phyloP scores from a whole-genome alignment of 2,113 vertebrate genomes.

The Butorides virescens region DNA sequence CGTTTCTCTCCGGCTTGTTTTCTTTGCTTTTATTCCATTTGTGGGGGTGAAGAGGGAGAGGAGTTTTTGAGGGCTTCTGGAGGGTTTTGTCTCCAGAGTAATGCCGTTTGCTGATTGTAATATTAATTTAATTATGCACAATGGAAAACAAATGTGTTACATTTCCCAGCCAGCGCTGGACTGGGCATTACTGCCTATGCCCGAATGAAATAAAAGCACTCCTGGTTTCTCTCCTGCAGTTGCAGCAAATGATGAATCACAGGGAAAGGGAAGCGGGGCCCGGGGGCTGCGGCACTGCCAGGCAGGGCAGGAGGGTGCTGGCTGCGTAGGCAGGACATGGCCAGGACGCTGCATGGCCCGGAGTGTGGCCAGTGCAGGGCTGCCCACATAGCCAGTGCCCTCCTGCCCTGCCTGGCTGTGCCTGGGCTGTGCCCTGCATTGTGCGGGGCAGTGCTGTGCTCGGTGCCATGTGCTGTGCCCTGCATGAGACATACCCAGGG shows the following conservation, averaged over 20 bases:
- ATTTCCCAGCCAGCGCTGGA: rapidly evolving
- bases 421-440: neutral
- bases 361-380: neutral
- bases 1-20: neutral
- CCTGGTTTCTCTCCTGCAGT: neutral
- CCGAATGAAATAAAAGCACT: neutral
- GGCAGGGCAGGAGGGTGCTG: neutral
- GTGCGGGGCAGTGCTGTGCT: neutral
- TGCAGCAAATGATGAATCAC: neutral
- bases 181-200: neutral
- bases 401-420: neutral
- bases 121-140: neutral
- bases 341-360: neutral
- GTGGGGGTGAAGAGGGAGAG: neutral
- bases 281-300: neutral
- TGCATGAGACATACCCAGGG: no score
- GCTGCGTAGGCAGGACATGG: neutral
- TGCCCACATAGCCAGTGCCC: neutral
- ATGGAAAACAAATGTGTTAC: neutral
- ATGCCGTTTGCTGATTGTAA: neutral
- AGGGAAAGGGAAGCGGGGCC: neutral
- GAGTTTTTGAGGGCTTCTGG: neutral
- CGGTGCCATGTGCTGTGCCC: no score
- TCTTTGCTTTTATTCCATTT: neutral
- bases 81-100: neutral